Conservation (phyloP, 2,888 invertebrate species). For the Napeogenes inachia region DNA sequence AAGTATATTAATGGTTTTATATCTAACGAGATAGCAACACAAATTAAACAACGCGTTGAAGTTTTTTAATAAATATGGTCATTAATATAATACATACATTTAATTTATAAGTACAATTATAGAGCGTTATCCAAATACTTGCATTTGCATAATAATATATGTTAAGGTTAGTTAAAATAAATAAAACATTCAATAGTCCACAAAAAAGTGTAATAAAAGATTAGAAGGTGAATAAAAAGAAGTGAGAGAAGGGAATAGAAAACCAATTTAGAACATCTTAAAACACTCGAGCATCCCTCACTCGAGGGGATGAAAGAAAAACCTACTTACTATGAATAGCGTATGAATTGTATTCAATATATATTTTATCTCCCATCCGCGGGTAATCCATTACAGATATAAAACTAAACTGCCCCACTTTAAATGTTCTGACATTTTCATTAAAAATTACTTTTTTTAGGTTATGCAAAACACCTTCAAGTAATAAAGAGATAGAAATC, state of each 20-base stretch:
- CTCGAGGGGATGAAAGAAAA: constrained; percentile 22
- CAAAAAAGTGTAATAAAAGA: constrained; percentile 6
- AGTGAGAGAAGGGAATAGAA: constrained; percentile 22
- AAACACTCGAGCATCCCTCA: constrained; percentile 26
- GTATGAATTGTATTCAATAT: constrained; percentile 15
- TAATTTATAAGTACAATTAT: too few species aligned
- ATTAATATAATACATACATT: too few species aligned
- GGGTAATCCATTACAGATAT: background rate
- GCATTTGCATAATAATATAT: too few species aligned
- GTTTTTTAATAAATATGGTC: too few species aligned
- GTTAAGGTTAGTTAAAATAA: background rate
- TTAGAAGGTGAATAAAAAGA: constrained; percentile 14
- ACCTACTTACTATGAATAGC: constrained; percentile 24
- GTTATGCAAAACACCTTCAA: constrained; percentile 10
- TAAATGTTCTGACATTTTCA: background rate
- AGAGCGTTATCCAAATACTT: too few species aligned
- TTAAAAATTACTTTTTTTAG: constrained; percentile 7
- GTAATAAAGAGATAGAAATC: constrained; percentile 20
- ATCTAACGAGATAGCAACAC: background rate
- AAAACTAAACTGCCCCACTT: background rate
- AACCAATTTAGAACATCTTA: constrained; percentile 29
- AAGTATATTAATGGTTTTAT: background rate
- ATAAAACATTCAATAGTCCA: background rate
- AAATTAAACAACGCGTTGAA: too few species aligned
- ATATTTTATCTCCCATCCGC: background rate